Base-by-base conservation (phyloP, 2,797 vertebrate species). In the Allobates femoralis region DNA sequence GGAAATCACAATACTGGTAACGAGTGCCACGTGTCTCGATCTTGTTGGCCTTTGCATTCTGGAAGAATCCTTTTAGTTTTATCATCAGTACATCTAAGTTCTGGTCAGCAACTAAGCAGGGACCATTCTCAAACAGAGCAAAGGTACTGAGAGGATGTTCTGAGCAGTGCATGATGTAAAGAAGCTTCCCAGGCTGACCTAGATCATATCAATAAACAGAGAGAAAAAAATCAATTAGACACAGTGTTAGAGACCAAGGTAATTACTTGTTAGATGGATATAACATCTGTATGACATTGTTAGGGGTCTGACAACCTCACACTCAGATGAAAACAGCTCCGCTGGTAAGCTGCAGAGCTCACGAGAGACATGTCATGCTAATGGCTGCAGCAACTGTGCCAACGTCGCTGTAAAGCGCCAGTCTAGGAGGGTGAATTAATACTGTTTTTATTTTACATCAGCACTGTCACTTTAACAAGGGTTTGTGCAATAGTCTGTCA, bases 111-210 rank as follows among this genome's bases (percentile, higher is more conserved):
- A 96, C 90, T 15, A 99, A 94, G 88, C 95, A 98, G 56, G 98
- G 98, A 1, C 98, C 97, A 0, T 96, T 97, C 90, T 99, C 97
- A 21, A 98, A 99, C 90, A 99, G 94, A 64, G 96, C 97, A 18
- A 98, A 93, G 91, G 97, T 98, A 94, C 98, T 99, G 91, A 99
- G 92, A 0, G 97, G 97, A 2, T 95, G 96, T 91, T 99, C 98
- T 0, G 98, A 97, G 93, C 97, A 97, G 93, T 99, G 98, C 98
- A 99, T 99, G 91, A 99, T 96, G 0, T 99, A 99, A 90, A 99
- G 94, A 88, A 98, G 94, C 93, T 99, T 99, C 66, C 96, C 92
- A 0, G 96, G 92, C 94, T 99, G 98, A 90, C 97, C 98, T 99
- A 94, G 15, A 66, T 30, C 3, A 18, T 0, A 37, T 55, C 5